Base-by-base conservation (phyloP, 2,797 vertebrate genomes). In the Sebastes taczanowskii region DNA sequence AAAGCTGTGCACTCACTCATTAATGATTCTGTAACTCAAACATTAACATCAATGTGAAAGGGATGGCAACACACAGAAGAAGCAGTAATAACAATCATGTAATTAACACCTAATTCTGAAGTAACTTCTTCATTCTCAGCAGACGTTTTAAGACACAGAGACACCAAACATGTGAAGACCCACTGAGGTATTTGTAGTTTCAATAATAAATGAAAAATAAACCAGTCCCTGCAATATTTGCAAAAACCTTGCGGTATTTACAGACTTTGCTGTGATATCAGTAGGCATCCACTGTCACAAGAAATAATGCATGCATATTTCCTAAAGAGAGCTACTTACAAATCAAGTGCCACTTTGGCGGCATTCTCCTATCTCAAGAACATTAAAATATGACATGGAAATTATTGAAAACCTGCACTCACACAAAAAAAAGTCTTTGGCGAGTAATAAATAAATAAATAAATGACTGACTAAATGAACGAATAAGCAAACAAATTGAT, bases 201-300 rank as follows among this genome's bases (percentile, higher is more conserved):
- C 22, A 72, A 38, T 76, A 22, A 72, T 66, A 11, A 25, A 82
- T 59, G 29, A 2, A 65, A 68, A 74, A 14, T 35, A 69, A 77
- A 53, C 16, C 29, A 32, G 3, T 20, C 7, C 35, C 4, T 59
- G 18, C 3, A 62, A 52, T 35, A 38, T 34, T 62, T 34, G 10
- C 25, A 35, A 13, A 20, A 35, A 25, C 4, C 20, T 22, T 71
- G 60, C 42, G 58, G 61, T 67, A 32, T 82, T 79, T 30, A 58
- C 6, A 69, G 7, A 4, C 6, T 59, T 69, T 59, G 46, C 29
- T 27, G 38, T 52, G 30, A 67, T 53, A 46, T 23, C 18, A 46
- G 25, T 64, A 11, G 38, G 32, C 16, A 56, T 53, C 34, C 13
- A 7, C 18, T 29, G 18, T 59, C 20, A 6, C 10, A 58, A 22